Evolutionary conservation across 2,888 invertebrate genomes (phyloP).

Genomic region (Drosophila engyochracea): DNA sequence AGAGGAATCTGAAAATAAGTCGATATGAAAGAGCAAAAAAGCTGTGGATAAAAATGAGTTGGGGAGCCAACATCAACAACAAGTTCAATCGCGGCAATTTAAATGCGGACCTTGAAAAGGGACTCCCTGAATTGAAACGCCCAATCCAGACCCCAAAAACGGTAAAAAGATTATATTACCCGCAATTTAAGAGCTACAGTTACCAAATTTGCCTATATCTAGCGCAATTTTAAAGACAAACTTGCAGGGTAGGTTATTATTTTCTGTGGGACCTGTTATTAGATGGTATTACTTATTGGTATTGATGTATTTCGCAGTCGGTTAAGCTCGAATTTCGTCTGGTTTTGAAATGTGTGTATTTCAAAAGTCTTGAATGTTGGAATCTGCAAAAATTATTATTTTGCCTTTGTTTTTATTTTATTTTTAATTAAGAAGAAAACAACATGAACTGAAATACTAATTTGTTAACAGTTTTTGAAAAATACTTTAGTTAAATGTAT

Average conservation of each 20-base stretch:
- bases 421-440: constrained; percentile 6
- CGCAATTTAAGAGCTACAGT: neutral
- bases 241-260: neutral
- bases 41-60: neutral
- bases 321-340: neutral
- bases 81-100: neutral
- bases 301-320: neutral
- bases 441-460: constrained; percentile 28
- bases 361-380: neutral
- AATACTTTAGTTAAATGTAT: constrained; percentile 20
- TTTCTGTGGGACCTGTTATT: neutral
- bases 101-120: neutral
- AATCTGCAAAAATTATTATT: neutral
- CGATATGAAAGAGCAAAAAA: neutral
- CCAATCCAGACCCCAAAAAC: neutral
- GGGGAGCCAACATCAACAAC: neutral
- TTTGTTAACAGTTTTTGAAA: constrained; percentile 5
- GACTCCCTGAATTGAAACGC: neutral
- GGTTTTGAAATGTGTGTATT: neutral
- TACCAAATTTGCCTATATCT: neutral
- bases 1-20: neutral
- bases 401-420: constrained; percentile 4
- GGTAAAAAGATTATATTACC: neutral
- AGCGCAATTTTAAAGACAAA: neutral
- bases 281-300: neutral